These are phyloP conservation scores for Aspidoscelis tigris DNA, from an alignment of 2,113 vertebrate species.

Conservation along the genomic window DNA sequence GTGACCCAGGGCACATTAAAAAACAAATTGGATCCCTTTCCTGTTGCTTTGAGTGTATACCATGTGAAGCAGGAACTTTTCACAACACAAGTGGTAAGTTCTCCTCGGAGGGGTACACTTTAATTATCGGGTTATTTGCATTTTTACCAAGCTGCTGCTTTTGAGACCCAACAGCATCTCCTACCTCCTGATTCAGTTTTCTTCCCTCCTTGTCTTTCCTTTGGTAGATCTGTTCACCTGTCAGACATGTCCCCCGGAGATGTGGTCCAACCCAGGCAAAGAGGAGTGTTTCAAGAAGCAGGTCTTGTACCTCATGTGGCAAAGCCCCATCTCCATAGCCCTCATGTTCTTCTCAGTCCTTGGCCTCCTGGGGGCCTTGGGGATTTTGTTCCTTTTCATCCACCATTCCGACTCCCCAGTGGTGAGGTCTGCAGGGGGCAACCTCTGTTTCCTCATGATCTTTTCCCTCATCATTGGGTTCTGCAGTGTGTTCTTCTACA, in stretches of 20 bases:
- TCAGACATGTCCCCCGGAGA: conserved; percentile 65
- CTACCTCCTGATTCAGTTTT: too few species aligned
- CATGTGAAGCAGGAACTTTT: conserved; percentile 77
- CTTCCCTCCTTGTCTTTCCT: neutral
- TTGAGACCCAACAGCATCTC: too few species aligned
- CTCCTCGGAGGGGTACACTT: too few species aligned
- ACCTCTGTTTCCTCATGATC: conserved; percentile 84
- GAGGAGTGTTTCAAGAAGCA: conserved; percentile 71
- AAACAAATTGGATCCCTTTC: conserved; percentile 70
- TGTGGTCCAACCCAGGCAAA: conserved; percentile 76
- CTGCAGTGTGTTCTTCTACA: conserved; percentile 70
- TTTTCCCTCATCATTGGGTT: conserved; percentile 68
- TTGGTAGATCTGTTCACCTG: conserved; percentile 75
- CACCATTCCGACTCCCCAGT: conserved; percentile 77
- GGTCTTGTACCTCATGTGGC: conserved; percentile 75
- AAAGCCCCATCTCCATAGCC: conserved; percentile 52
- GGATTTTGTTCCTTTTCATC: conserved; percentile 72
- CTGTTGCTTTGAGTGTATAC: conserved; percentile 84
- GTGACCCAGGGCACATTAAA: conserved; percentile 73
- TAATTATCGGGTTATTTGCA: too few species aligned
- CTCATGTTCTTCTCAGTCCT: conserved; percentile 71
- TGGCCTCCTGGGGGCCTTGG: conserved; percentile 76
- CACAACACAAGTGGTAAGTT: conserved; percentile 76
- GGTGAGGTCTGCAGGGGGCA: conserved; percentile 83
- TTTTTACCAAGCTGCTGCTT: too few species aligned